Percentiles rank a stretch among this genome's conserved stretches.
Conservation (phyloP, 1,140 invertebrate species). For the Brachionus manjavacas region DNA sequence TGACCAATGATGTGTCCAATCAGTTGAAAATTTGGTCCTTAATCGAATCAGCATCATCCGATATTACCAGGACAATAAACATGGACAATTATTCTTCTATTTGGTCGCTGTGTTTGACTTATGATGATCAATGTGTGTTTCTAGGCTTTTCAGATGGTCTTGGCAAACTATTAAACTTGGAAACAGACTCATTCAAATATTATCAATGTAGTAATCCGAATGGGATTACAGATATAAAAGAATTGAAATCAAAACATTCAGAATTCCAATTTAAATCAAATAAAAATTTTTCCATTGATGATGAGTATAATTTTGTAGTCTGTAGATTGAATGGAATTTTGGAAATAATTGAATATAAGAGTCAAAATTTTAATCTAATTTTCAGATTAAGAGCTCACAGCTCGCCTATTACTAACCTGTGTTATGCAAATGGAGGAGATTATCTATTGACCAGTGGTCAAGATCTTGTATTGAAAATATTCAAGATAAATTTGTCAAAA, state of each 20-base stretch:
- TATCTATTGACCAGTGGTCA: conserved; percentile 11
- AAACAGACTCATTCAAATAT: not conserved
- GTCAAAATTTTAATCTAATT: not conserved
- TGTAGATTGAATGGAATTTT: not conserved
- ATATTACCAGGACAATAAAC: not conserved
- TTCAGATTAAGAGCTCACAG: not conserved
- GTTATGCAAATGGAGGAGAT: not conserved
- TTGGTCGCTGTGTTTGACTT: not conserved
- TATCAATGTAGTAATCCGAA: not conserved
- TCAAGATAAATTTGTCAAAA: not conserved
- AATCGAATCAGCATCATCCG: not conserved
- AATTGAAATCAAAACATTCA: not conserved
- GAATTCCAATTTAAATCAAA: not conserved
- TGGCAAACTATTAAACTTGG: not conserved
- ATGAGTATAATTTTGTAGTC: conserved; percentile 1
- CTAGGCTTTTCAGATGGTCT: not conserved
- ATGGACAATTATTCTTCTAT: not conserved
- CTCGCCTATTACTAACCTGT: not conserved
- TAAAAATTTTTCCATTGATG: not conserved
- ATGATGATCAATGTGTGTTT: not conserved
- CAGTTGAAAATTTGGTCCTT: conserved; percentile 12
- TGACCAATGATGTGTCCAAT: conserved; percentile 26
- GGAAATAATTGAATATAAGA: not conserved
- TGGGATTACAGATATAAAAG: not conserved
- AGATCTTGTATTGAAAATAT: not conserved